These are phyloP conservation scores for Notiomystis cincta DNA, from an alignment of 2,113 vertebrate species.

Conservation along the genomic window DNA sequence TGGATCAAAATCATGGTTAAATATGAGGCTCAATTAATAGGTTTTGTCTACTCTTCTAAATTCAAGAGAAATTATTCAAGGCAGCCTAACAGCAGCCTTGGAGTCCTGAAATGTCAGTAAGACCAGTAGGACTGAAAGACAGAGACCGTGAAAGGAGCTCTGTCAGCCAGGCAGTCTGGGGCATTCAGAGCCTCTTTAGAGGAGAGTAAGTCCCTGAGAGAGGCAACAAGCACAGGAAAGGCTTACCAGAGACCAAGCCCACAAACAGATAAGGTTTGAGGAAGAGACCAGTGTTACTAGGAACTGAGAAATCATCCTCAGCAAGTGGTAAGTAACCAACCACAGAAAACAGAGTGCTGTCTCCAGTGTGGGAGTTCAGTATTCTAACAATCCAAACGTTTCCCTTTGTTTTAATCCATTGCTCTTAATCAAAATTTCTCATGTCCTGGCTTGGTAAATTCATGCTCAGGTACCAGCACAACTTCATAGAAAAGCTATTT, in stretches of 20 bases:
- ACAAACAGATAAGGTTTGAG: constrained; percentile 17
- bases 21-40: background rate
- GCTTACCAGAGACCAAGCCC: background rate
- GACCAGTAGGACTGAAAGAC: background rate
- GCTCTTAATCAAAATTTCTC: background rate
- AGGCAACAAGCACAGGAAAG: background rate
- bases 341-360: background rate
- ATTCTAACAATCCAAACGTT: background rate
- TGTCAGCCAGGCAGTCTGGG: background rate
- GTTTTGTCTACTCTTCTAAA: background rate
- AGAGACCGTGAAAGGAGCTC: background rate
- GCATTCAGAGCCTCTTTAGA: background rate
- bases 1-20: background rate
- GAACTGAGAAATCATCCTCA: constrained; percentile 11
- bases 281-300: background rate
- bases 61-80: background rate
- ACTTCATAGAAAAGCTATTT: background rate
- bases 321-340: background rate
- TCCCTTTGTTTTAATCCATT: background rate
- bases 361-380: background rate
- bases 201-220: background rate
- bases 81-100: background rate
- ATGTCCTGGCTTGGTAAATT: background rate
- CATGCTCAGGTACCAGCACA: background rate
- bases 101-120: background rate